A percentile compares a stretch with the other conserved stretches of the same genome.
phyloP scores from a whole-genome alignment of 23 tunicate species.

The Botrylloides violaceus region DNA sequence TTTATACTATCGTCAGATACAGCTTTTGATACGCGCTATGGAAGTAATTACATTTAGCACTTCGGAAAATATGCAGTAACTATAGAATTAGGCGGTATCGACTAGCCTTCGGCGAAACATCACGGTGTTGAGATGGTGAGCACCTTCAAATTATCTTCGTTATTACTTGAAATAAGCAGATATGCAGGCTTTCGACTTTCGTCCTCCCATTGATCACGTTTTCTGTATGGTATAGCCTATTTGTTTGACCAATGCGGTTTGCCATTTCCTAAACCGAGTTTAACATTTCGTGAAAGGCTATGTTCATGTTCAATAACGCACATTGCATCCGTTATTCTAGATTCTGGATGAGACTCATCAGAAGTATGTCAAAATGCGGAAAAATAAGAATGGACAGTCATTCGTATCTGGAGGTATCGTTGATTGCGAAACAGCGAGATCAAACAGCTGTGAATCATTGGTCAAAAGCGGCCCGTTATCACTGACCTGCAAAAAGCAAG shows the following conservation, averaged over 20 bases:
- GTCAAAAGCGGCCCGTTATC: background rate
- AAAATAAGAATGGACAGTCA: background rate
- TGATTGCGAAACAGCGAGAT: background rate
- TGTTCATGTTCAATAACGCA: no score
- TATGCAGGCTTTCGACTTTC: background rate
- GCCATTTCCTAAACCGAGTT: no score
- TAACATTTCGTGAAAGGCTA: no score
- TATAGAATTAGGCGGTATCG: no score
- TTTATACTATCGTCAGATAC: no score
- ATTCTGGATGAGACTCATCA: background rate
- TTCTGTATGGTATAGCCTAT: no score
- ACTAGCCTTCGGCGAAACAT: background rate
- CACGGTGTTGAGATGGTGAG: background rate
- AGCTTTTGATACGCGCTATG: no score
- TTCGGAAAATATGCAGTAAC: no score
- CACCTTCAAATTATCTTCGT: background rate
- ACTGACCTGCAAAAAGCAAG: background rate
- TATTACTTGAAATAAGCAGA: background rate
- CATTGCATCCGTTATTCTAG: no score
- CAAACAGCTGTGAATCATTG: conserved; percentile 14
- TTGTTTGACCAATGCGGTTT: no score
- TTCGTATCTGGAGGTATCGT: background rate
- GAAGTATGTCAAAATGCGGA: background rate
- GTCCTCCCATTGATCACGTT: background rate
- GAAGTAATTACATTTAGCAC: no score